These are phyloP conservation scores for Cataglyphis altisquamis DNA, from an alignment of 2,888 invertebrate genomes.

Conservation along the genomic window DNA sequence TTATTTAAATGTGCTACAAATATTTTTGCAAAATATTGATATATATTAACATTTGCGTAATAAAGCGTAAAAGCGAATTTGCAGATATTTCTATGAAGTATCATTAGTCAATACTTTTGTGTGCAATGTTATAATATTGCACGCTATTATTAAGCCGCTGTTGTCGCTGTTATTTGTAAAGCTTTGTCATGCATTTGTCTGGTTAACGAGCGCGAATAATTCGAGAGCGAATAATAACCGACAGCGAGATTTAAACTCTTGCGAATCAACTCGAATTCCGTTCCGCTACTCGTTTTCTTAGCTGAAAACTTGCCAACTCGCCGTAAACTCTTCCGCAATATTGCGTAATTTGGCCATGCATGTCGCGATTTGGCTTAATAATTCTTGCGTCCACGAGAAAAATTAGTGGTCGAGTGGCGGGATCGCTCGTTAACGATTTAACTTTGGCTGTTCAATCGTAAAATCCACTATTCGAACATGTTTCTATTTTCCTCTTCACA, in stretches of 20 bases:
- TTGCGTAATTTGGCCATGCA: conserved; percentile 36
- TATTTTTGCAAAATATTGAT: background rate
- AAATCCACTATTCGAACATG: conserved; percentile 34
- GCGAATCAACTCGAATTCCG: conserved; percentile 54
- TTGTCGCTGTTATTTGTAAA: conserved; percentile 43
- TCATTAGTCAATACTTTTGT: background rate
- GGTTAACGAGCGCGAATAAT: conserved; percentile 80
- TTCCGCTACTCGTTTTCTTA: conserved; percentile 56
- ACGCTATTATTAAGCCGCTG: conserved; percentile 73
- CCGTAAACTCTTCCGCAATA: conserved; percentile 37
- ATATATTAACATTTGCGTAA: background rate
- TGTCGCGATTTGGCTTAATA: conserved; percentile 32
- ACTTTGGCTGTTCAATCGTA: conserved; percentile 39
- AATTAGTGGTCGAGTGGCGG: conserved; percentile 29
- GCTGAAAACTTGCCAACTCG: conserved; percentile 38
- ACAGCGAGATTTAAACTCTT: conserved; percentile 75
- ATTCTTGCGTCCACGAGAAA: conserved; percentile 37
- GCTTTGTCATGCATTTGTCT: conserved; percentile 80
- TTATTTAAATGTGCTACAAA: background rate
- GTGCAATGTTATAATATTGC: conserved; percentile 72
- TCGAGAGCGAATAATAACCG: conserved; percentile 77
- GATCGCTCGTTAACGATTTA: conserved; percentile 49
- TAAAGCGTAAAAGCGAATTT: background rate
- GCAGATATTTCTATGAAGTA: background rate
- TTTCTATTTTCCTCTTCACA: conserved; percentile 39